Percentiles rank a stretch among this genome's conserved stretches.
Conservation (phyloP, 1,140 invertebrate species). For the Dufourea novaeangliae region DNA sequence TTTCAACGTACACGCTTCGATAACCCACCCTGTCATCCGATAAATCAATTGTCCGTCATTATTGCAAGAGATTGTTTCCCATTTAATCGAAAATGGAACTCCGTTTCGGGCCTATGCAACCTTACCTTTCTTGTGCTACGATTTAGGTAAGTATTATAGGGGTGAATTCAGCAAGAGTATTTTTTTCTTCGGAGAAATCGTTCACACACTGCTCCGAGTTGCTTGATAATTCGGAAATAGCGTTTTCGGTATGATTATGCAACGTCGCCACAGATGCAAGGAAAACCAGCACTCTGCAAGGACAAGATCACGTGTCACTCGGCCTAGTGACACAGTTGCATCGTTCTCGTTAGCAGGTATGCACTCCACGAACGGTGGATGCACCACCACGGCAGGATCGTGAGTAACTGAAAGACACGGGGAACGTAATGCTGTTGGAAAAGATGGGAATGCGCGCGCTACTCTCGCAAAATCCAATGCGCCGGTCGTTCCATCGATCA, state of each 20-base stretch:
- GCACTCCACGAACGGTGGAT: constrained; percentile 56
- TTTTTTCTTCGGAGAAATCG: background rate
- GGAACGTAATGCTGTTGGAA: constrained; percentile 58
- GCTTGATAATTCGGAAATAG: background rate
- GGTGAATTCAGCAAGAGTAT: background rate
- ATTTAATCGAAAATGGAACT: background rate
- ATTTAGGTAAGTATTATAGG: background rate
- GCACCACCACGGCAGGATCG: constrained; percentile 62
- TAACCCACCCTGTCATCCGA: background rate
- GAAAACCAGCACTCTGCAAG: constrained; percentile 19
- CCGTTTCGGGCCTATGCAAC: background rate
- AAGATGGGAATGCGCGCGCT: constrained; percentile 73
- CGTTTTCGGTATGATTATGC: constrained; percentile 10
- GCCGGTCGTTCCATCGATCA: constrained; percentile 81
- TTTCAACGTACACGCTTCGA: background rate
- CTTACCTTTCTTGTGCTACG: background rate
- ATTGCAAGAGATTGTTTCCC: no score
- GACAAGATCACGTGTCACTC: constrained; percentile 75
- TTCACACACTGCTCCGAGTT: constrained; percentile 3
- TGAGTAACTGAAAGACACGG: constrained; percentile 71
- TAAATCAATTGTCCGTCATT: constrained; percentile 19
- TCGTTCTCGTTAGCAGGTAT: constrained; percentile 55
- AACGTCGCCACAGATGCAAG: constrained; percentile 1
- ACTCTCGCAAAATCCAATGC: constrained; percentile 77
- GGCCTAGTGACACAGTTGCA: constrained; percentile 78